Evolutionary conservation across 92 coral and sea anemone genomes (phyloP).

Genomic region (Ricordea florida): DNA sequence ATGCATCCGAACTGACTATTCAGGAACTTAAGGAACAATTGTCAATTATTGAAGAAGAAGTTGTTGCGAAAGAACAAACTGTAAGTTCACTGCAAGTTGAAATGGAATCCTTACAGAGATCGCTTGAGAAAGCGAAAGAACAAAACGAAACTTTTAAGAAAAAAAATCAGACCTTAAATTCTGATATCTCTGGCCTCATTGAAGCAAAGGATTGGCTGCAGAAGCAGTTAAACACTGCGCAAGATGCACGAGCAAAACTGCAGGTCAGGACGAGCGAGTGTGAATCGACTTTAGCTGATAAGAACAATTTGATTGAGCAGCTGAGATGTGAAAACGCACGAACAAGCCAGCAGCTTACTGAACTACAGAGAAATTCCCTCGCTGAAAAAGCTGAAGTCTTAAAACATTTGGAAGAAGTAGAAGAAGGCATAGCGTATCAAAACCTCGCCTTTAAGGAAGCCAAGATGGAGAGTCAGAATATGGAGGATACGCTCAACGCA

Average conservation of each 20-base stretch:
- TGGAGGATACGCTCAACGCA: conserved; percentile 47
- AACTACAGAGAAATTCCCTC: conserved; percentile 82
- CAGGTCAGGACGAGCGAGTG: conserved; percentile 71
- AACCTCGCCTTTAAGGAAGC: conserved; percentile 56
- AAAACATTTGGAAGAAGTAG: conserved; percentile 76
- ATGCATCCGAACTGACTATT: conserved; percentile 50
- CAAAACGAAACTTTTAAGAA: conserved; percentile 42
- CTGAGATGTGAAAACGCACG: conserved; percentile 77
- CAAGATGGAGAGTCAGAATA: conserved; percentile 60
- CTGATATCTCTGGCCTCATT: conserved; percentile 63
- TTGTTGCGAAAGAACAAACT: conserved; percentile 27
- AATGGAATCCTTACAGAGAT: conserved; percentile 36
- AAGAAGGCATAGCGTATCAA: conserved; percentile 60
- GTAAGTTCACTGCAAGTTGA: conserved; percentile 47
- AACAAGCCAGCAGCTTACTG: conserved; percentile 61
- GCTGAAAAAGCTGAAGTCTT: conserved; percentile 76
- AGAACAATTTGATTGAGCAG: conserved; percentile 62
- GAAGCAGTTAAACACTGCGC: conserved; percentile 65
- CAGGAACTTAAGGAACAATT: conserved; percentile 58
- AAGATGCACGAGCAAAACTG: conserved; percentile 76
- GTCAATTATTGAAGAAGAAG: conserved; percentile 41
- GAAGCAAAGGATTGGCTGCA: conserved; percentile 75
- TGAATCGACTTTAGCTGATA: conserved; percentile 52
- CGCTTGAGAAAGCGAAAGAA: conserved; percentile 40
- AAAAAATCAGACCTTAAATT: conserved; percentile 52